Conservation (phyloP, 1,140 invertebrate genomes). For the Drosophila rhopaloa region DNA sequence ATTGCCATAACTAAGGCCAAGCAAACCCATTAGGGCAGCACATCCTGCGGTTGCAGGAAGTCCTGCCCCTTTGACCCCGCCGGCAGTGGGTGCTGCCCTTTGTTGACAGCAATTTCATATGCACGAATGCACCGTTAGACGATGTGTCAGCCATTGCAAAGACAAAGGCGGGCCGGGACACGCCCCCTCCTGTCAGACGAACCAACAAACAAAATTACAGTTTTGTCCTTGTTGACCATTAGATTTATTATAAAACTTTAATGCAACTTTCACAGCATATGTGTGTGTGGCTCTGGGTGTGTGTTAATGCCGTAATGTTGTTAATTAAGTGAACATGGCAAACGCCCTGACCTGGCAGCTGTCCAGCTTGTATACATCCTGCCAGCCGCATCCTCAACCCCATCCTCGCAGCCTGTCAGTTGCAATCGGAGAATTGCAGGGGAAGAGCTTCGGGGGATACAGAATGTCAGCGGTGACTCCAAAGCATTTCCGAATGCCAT, state of each 20-base stretch:
- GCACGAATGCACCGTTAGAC: conserved; percentile 68
- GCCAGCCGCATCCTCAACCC: background rate
- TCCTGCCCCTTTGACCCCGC: conserved; percentile 24
- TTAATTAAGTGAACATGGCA: conserved; percentile 65
- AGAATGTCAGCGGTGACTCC: conserved; percentile 51
- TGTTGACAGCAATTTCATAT: conserved; percentile 76
- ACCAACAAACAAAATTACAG: conserved; percentile 59
- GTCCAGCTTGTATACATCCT: conserved; percentile 32
- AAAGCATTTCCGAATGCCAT: conserved; percentile 32
- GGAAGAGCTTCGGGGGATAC: conserved; percentile 12
- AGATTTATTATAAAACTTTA: conserved; percentile 59
- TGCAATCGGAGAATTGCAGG: conserved; percentile 29
- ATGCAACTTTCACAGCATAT: conserved; percentile 16
- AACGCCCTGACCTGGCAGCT: conserved; percentile 43
- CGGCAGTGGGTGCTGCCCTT: conserved; percentile 35
- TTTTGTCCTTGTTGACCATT: conserved; percentile 60
- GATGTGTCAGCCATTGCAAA: conserved; percentile 54
- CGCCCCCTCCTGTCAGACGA: conserved; percentile 21
- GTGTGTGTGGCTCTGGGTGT: conserved; percentile 2
- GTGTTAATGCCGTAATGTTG: conserved; percentile 66
- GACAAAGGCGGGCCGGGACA: conserved; percentile 36
- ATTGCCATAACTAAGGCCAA: conserved; percentile 53
- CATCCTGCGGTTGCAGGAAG: conserved; percentile 62
- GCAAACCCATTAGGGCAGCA: conserved; percentile 72
- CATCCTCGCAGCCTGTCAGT: conserved; percentile 27